Base-by-base conservation (phyloP, 2,888 invertebrate genomes). In the Oasisia sp. region DNA sequence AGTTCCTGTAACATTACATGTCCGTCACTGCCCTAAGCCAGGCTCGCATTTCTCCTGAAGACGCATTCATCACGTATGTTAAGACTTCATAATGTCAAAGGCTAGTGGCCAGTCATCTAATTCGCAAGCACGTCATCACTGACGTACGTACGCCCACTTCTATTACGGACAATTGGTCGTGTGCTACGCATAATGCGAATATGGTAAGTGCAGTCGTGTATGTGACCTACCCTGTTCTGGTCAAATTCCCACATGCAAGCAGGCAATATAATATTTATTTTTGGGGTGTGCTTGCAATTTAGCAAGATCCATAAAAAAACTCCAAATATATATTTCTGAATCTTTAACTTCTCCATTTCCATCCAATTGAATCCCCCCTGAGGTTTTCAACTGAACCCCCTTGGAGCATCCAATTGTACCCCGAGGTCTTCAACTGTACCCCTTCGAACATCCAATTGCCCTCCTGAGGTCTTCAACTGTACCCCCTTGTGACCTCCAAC, bases 21-120 rank as follows among this genome's bases (percentile, higher is more conserved):
- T 7, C 74, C 27, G 74, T 74, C 74, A 19, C 19, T 7, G 5
- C 74, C 27, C 27, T 27, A 3, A 74, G 74, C 74, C 27, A n/a
- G 74, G n/a, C n/a, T 19, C 74, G 27, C 74, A 74, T 74, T 74
- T 74, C 27, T 74, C 74, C 19, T 74, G 74, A 74, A 27, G 74
- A 14, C 14, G 50, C 14, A 14, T 50, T 50, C 12, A 74, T 74
- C 74, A 74, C 27, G n/a, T 74, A 74, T 19, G 27, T n/a, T 74
- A 74, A 74, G 74, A 27, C 74, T 74, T 74, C 27, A 74, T 74
- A 74, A 74, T 74, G n/a, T 74, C 74, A 74, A 74, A 74, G 74
- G 74, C 74, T 74, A 19, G 7, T 74, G n/a, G n/a, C n/a, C 27
- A n/a, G 74, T 74, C n/a, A 74, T 7, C 27, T 74, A 74, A 74